Conservation (phyloP, 2,113 vertebrate species). For the Chloropsis hardwickii region DNA sequence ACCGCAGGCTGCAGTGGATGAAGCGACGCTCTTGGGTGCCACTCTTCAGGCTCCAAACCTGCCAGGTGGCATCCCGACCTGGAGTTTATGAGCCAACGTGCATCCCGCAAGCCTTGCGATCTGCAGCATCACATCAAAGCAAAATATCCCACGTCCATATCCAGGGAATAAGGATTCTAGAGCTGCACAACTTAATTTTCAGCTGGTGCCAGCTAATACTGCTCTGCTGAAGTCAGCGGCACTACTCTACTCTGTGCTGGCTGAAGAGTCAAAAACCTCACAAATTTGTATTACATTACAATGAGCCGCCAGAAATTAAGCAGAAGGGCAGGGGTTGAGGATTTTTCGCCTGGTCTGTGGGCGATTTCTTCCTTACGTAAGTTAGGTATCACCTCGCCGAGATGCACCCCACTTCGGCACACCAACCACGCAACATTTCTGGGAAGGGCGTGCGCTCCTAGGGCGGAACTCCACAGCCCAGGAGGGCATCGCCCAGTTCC, state of each 20-base stretch:
- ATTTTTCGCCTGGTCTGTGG: not conserved
- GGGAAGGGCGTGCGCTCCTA: not conserved
- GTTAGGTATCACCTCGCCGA: not conserved
- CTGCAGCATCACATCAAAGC: not conserved
- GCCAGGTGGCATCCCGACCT: not conserved
- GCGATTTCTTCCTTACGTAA: not conserved
- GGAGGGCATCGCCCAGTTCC: not conserved
- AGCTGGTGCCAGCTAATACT: not conserved
- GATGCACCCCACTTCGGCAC: rapidly evolving
- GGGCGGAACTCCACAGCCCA: not conserved
- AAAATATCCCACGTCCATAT: not conserved
- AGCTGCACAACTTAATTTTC: not conserved
- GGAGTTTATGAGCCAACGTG: rapidly evolving
- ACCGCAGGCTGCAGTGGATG: not conserved
- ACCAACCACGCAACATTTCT: not conserved
- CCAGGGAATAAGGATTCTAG: not conserved
- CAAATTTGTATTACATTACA: not conserved
- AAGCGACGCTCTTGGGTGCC: not conserved
- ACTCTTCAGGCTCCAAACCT: not conserved
- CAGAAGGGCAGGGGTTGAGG: not conserved
- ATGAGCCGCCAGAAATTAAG: not conserved
- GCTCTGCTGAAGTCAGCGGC: not conserved
- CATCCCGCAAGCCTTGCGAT: not conserved
- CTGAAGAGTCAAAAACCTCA: not conserved
- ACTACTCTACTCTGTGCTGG: not conserved